phyloP scores from a whole-genome alignment of 2,888 invertebrate species.

The Strigamia transsilvanica region DNA sequence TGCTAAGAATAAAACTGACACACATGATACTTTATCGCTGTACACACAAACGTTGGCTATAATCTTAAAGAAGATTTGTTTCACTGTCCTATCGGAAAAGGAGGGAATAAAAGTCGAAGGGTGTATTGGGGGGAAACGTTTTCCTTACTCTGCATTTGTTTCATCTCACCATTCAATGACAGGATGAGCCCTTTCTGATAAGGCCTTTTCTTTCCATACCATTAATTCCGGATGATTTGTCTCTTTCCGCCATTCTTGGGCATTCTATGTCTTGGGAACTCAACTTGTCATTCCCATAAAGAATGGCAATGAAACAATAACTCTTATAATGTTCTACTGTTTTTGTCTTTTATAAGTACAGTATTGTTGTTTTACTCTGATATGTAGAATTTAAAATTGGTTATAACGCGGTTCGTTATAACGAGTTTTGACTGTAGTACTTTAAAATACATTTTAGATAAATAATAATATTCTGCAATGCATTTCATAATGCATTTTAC shows the following conservation, averaged over 20 bases:
- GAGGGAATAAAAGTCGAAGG: neutral
- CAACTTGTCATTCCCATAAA: constrained; percentile 13
- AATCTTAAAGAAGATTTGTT: constrained; percentile 31
- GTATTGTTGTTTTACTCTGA: too few species aligned
- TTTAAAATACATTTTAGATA: too few species aligned
- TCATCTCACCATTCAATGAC: constrained; percentile 35
- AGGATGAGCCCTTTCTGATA: constrained; percentile 38
- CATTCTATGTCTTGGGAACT: constrained; percentile 7
- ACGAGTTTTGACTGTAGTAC: too few species aligned
- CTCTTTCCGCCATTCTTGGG: neutral
- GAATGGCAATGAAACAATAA: neutral
- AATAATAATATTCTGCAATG: too few species aligned
- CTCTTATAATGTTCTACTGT: too few species aligned
- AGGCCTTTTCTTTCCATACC: constrained; percentile 25
- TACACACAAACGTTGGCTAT: constrained; percentile 12
- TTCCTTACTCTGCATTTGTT: constrained; percentile 38
- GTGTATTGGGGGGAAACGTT: neutral
- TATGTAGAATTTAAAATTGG: too few species aligned
- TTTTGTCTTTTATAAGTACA: too few species aligned
- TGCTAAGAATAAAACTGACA: neutral
- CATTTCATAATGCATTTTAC: too few species aligned
- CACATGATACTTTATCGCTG: neutral
- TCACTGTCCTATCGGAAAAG: neutral
- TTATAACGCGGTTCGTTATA: too few species aligned
- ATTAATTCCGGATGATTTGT: constrained; percentile 24